Evolutionary conservation across 2,797 vertebrate species (phyloP), one percentile per base, ranked within the genome.

Genomic region (Lutjanus campechanus): DNA sequence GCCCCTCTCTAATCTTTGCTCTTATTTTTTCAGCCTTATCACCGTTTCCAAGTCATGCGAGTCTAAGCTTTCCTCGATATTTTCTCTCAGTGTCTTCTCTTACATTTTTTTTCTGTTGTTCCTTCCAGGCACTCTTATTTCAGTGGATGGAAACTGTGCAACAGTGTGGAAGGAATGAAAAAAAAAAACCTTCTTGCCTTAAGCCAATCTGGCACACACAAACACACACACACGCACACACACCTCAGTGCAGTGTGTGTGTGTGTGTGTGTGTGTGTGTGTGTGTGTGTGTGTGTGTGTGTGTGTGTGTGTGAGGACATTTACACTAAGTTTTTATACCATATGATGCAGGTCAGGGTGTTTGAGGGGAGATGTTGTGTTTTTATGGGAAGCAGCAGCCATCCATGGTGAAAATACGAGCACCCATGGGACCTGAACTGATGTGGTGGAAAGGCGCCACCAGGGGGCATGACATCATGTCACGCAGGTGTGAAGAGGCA

Each of bases 81-180:
- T 17, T 36, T 36, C 25, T 36, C 25, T 36, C 53, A 16, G 15
- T 53, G 54, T 56, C 22, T 8, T 8, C 54, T 60, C 60, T 15
- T 36, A 7, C 20, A 22, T 17, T 67, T 43, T 5, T 43, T 6
- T 20, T 22, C 16, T 15, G 11, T 20, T 67, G 49, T 53, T 40
- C 25, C 9, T 44, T 44, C 49, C 29, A 29, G 54, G 54, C 54
- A 15, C 20, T 16, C 36, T 40, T 40, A 7, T 50, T 56, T 54
- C 8, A 36, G 13, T 25, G 22, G n/a, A 22, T 56, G 61, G 51
- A 54, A 73, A 36, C 40, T 41, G 69, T 59, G 53, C 54, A 67
- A 6, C 12, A 19, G 36, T 17, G 36, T 60, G 63, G 73, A 75
- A 75, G 20, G 9, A 43, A 67, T 59, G n/a, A 58, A 49, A 59